Base-by-base conservation (phyloP, 2,113 vertebrate genomes). In the Cephalopholis sonnerati region DNA sequence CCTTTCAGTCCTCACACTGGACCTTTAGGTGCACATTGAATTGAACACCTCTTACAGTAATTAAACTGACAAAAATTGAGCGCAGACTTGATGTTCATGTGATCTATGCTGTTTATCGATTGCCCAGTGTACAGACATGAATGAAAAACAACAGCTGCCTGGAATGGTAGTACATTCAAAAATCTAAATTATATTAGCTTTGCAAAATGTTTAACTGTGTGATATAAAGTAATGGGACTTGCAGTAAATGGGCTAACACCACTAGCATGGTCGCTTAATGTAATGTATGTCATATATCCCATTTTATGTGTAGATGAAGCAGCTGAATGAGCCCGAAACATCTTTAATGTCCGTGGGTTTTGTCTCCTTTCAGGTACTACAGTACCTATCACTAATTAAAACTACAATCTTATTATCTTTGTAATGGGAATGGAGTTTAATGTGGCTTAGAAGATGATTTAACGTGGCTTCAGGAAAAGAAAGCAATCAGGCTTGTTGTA, bases 401-500 rank as follows among this genome's bases (percentile, higher is more conserved):
- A 73, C 46, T 64, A 48, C 77, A 62, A 6, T 74, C 44, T 61
- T 72, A 75, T 87, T 85, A 75, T 81, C 54, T 55, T 61, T 77
- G 53, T 58, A 79, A 83, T 82, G 73, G 62, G 59, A 84, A 76
- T 13, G 12, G 32, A 89, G 67, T 85, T 87, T 65, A 83, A 81
- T 88, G 85, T 83, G 70, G 76, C 79, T 88, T 61, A 63, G 32
- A 67, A 70, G 66, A 89, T 84, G 73, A 82, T 87, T 79, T 70
- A 90, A 86, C 83, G 81, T 85, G 62, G 79, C 81, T 79, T 20
- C 50, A 68, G 57, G 76, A 83, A 64, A 82, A 74, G 44, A 89
- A 85, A 89, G 72, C 78, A 82, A 90, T 89, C 62, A 75, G 20
- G 24, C 66, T 54, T 46, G 16, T 75, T 80, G 68, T 39, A 71